Percentiles rank a stretch among this genome's conserved stretches.
These are phyloP conservation scores for Cheilosia soror DNA, from an alignment of 2,888 invertebrate genomes.

Conservation along the genomic window DNA sequence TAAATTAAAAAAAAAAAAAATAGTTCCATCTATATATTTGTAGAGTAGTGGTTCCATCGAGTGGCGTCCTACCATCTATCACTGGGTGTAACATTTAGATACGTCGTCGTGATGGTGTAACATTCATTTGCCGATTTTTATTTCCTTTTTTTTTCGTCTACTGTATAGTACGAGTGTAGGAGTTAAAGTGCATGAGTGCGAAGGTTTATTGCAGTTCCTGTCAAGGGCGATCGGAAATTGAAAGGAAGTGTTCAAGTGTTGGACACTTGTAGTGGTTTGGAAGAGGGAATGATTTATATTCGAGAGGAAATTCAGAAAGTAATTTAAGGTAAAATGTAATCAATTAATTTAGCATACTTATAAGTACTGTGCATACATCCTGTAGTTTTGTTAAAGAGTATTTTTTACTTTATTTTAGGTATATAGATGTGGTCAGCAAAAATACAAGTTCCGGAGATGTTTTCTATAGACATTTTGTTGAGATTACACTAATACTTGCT, in stretches of 20 bases:
- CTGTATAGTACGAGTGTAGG: not conserved
- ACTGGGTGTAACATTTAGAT: slow-evolving; percentile 45
- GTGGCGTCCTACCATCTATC: slow-evolving; percentile 38
- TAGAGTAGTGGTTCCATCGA: not conserved
- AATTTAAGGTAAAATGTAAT: slow-evolving; percentile 17
- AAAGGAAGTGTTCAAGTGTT: slow-evolving; percentile 23
- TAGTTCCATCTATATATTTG: not conserved
- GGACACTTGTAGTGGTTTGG: slow-evolving; percentile 2
- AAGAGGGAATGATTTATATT: not conserved
- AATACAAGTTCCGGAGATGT: no score
- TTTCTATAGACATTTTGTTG: no score
- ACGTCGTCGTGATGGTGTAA: slow-evolving; percentile 41
- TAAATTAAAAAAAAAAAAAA: slow-evolving; percentile 30
- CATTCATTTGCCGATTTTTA: slow-evolving; percentile 17
- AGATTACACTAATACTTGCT: no score
- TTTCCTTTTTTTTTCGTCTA: not conserved
- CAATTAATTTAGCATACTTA: slow-evolving; percentile 3
- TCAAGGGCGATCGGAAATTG: slow-evolving; percentile 47
- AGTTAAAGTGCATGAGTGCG: slow-evolving; percentile 15
- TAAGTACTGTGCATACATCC: no score
- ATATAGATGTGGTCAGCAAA: no score
- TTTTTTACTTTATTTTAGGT: no score
- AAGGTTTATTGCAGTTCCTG: slow-evolving; percentile 39
- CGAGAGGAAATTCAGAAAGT: slow-evolving; percentile 2
- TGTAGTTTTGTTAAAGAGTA: no score